Evolutionary conservation across 2,888 invertebrate genomes (phyloP).

Genomic region (Yponomeuta sedellus): DNA sequence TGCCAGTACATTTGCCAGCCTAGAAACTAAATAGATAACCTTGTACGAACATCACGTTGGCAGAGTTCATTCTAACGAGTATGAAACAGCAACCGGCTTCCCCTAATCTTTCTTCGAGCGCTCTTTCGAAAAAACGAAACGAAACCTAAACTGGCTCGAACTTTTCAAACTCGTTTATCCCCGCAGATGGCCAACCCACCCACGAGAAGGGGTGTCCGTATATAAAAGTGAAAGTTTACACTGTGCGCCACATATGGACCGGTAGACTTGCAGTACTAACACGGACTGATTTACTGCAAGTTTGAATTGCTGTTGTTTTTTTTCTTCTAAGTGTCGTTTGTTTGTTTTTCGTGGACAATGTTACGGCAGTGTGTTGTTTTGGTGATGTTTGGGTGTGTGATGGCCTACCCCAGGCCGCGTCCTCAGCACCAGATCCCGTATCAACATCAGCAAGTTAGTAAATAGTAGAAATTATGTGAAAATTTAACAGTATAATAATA

Average conservation of each 20-base stretch:
- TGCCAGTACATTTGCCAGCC: too few relatives aligned
- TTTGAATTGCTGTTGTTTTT: constrained; percentile 41
- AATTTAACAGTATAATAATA: too few relatives aligned
- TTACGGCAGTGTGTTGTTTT: constrained; percentile 57
- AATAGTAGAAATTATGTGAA: not conserved
- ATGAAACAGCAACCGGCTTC: too few relatives aligned
- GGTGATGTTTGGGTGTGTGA: constrained; percentile 55
- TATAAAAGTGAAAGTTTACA: constrained; percentile 59
- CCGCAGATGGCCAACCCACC: constrained; percentile 27
- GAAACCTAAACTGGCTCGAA: not conserved
- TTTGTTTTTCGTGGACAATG: constrained; percentile 55
- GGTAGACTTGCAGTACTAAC: constrained; percentile 25
- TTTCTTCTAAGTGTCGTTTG: constrained; percentile 27
- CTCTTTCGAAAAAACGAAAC: not conserved
- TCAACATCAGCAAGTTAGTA: constrained; percentile 52
- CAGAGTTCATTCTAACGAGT: too few relatives aligned
- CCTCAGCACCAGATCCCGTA: constrained; percentile 59
- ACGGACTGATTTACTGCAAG: not conserved
- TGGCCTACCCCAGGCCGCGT: constrained; percentile 41
- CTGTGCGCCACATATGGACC: constrained; percentile 54
- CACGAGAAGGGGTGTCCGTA: constrained; percentile 65
- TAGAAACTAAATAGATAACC: too few relatives aligned
- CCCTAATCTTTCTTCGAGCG: not conserved
- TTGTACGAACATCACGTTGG: too few relatives aligned
- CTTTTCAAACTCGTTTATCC: not conserved